These are phyloP conservation scores for Clanis bilineata DNA, from an alignment of 2,888 invertebrate genomes.

Conservation along the genomic window DNA sequence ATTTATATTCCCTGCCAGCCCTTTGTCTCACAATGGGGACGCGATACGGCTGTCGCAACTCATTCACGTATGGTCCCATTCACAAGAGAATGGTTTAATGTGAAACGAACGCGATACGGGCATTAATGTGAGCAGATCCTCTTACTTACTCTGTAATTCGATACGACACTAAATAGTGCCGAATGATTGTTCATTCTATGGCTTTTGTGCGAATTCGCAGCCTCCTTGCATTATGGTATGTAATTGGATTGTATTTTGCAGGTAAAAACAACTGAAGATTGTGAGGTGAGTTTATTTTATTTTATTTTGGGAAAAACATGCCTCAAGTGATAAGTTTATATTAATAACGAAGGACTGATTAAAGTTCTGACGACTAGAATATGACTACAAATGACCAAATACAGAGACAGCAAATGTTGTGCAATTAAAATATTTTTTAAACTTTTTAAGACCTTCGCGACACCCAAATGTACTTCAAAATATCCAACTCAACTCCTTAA, in stretches of 20 bases:
- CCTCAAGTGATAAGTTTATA: too few relatives aligned
- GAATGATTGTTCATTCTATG: slow-evolving; percentile 44
- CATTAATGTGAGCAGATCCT: slow-evolving; percentile 14
- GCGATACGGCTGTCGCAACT: slow-evolving; percentile 16
- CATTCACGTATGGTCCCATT: slow-evolving; percentile 14
- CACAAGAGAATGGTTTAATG: slow-evolving; percentile 14
- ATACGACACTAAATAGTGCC: slow-evolving; percentile 40
- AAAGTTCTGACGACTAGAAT: too few relatives aligned
- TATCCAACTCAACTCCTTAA: too few relatives aligned
- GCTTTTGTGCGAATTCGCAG: slow-evolving; percentile 36
- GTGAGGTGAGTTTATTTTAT: background rate
- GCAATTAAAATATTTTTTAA: too few relatives aligned
- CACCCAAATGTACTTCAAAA: too few relatives aligned
- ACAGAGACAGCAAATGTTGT: too few relatives aligned
- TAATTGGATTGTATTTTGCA: slow-evolving; percentile 2
- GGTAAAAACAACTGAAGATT: background rate
- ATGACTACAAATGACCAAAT: too few relatives aligned
- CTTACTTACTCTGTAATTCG: slow-evolving; percentile 36
- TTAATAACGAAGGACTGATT: too few relatives aligned
- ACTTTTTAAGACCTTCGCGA: too few relatives aligned
- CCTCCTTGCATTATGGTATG: slow-evolving; percentile 2
- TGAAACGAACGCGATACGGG: slow-evolving; percentile 18
- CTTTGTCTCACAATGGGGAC: slow-evolving; percentile 23
- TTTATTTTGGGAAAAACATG: too few relatives aligned
- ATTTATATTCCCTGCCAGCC: slow-evolving; percentile 43